These are phyloP conservation scores for Monochamus saltuarius DNA, from an alignment of 1,140 invertebrate species.

Conservation along the genomic window DNA sequence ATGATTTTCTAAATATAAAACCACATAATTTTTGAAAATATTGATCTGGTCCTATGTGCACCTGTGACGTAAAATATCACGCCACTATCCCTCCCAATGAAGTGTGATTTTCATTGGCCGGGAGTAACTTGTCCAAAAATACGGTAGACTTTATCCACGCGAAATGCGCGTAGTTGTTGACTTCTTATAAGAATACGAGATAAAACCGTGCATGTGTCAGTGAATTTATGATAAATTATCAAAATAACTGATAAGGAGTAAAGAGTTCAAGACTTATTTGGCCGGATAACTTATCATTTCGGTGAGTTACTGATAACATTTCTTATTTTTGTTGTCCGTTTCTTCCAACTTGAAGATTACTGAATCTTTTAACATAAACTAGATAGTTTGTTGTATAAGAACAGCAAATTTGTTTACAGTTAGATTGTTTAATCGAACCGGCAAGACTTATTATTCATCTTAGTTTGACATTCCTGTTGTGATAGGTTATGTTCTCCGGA, in stretches of 20 bases:
- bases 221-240: not conserved
- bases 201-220: no score
- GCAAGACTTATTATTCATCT: no score
- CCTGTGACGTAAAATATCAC: slow-evolving; percentile 31
- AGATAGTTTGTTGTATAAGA: no score
- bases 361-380: no score
- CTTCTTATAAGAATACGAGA: not conserved
- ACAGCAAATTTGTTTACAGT: no score
- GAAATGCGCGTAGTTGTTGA: not conserved
- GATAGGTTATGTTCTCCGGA: not conserved
- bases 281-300: not conserved
- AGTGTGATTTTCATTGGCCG: slow-evolving; percentile 14
- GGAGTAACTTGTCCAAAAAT: slow-evolving; percentile 24
- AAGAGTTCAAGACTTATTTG: not conserved
- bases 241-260: not conserved
- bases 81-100: slow-evolving; percentile 28
- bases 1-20: not conserved
- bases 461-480: not conserved
- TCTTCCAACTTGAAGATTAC: no score
- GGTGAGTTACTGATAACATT: not conserved
- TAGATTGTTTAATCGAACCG: no score
- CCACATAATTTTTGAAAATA: slow-evolving; percentile 11
- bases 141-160: slow-evolving; percentile 17
- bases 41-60: slow-evolving; percentile 19
- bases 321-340: not conserved